phyloP scores from a whole-genome alignment of 2,113 vertebrate species.

The Myocastor coypus region DNA sequence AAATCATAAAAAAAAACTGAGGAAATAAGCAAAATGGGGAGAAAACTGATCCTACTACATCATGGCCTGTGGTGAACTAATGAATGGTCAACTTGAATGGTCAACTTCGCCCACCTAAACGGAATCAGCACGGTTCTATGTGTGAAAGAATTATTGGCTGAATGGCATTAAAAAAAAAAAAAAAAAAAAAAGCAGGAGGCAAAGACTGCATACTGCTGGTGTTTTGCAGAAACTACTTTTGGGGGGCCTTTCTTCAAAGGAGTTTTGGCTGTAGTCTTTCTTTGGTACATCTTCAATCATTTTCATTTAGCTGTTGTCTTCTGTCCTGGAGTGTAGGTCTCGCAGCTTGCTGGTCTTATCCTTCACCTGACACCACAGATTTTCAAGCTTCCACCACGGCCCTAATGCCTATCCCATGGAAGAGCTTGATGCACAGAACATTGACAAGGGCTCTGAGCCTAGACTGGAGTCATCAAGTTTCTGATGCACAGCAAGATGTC shows the following conservation, averaged over 20 bases:
- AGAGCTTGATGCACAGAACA: neutral
- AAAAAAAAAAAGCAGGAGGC: neutral
- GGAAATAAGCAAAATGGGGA: constrained; percentile 94
- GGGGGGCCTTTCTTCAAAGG: neutral
- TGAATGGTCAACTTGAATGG: neutral
- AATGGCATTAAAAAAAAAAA: neutral
- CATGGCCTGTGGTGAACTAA: constrained; percentile 75
- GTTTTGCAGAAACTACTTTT: neutral
- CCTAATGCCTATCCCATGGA: neutral
- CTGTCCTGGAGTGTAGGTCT: neutral
- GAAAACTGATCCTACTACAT: constrained; percentile 95
- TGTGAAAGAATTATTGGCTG: neutral
- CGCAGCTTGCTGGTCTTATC: neutral
- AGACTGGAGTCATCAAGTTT: neutral
- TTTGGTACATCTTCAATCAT: neutral
- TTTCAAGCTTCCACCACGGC: neutral
- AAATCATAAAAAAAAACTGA: constrained; percentile 94
- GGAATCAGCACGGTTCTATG: neutral
- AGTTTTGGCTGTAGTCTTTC: neutral
- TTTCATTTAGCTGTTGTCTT: neutral
- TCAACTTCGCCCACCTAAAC: too few relatives aligned
- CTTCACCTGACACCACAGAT: neutral
- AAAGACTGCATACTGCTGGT: neutral
- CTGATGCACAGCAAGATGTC: neutral
- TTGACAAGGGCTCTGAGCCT: neutral